Percentiles rank a stretch among this genome's conserved stretches.
Conservation (phyloP, 2,113 vertebrate genomes). For the Solea senegalensis region DNA sequence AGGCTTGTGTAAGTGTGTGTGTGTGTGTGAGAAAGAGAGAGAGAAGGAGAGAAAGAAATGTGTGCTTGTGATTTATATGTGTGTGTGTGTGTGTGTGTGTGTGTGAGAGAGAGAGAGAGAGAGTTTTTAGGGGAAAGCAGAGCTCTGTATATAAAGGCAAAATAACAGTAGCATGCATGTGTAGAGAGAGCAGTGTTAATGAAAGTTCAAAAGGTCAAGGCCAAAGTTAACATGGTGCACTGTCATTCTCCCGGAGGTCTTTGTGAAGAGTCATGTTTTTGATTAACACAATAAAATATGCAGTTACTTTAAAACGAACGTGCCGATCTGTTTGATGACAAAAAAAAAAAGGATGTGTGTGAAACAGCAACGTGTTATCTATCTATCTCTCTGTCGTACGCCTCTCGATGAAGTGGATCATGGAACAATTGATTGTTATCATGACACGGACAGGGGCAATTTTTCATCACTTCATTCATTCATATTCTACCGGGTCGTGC, state of each 20-base stretch:
- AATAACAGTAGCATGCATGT: conserved; percentile 48
- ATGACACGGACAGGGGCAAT: no score
- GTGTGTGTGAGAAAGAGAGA: no score
- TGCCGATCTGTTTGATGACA: not conserved
- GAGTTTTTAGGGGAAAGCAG: conserved; percentile 44
- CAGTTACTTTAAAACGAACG: conserved; percentile 64
- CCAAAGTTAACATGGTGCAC: conserved; percentile 80
- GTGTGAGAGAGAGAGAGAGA: conserved; percentile 7
- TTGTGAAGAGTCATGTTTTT: conserved; percentile 82
- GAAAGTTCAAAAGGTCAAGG: conserved; percentile 67
- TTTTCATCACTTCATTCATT: no score
- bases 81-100: conserved; percentile 18
- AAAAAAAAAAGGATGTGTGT: no score
- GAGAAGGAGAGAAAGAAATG: not conserved
- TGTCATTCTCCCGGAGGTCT: conserved; percentile 78
- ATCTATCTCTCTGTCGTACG: no score
- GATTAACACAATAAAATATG: conserved; percentile 85
- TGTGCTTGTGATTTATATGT: conserved; percentile 29
- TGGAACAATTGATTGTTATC: no score
- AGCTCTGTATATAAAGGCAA: conserved; percentile 68
- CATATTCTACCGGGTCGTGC: no score
- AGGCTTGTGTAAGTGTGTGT: conserved; percentile 35
- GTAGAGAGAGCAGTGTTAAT: conserved; percentile 53
- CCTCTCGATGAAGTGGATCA: no score
- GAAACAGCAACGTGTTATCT: no score